These are phyloP conservation scores for Brachionus manjavacas DNA, from an alignment of 1,140 invertebrate genomes.

Conservation along the genomic window DNA sequence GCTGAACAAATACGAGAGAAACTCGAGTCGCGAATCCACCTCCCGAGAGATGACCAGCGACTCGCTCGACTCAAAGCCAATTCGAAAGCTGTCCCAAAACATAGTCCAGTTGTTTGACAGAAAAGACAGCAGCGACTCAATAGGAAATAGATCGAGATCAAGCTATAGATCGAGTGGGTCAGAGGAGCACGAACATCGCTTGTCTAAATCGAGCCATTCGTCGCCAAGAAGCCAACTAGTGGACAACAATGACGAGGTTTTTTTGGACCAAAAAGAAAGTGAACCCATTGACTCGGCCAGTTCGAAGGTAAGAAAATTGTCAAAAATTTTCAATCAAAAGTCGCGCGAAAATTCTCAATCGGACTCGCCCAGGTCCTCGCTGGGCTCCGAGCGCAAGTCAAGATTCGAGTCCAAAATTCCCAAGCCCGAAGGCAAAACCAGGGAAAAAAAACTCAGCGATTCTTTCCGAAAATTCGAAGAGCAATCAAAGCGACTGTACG, in stretches of 20 bases:
- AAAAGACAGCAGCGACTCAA: not conserved
- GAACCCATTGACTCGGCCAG: not conserved
- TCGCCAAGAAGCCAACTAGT: not conserved
- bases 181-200: not conserved
- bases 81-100: slow-evolving; percentile 9
- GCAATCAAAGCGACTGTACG: not conserved
- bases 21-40: not conserved
- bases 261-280: not conserved
- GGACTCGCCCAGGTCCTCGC: not conserved
- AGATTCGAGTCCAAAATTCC: not conserved
- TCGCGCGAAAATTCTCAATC: not conserved
- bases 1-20: slow-evolving; percentile 9
- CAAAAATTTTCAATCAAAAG: slow-evolving; percentile 18
- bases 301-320: slow-evolving; percentile 3
- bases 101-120: slow-evolving; percentile 12
- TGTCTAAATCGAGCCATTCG: not conserved
- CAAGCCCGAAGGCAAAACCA: not conserved
- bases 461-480: slow-evolving; percentile 15
- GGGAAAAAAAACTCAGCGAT: not conserved
- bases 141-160: not conserved
- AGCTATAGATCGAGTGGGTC: not conserved
- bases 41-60: not conserved
- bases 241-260: not conserved
- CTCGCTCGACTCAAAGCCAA: not conserved
- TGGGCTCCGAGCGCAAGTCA: not conserved